phyloP scores from a whole-genome alignment of 2,888 invertebrate genomes.

The Andrena bicolor region DNA sequence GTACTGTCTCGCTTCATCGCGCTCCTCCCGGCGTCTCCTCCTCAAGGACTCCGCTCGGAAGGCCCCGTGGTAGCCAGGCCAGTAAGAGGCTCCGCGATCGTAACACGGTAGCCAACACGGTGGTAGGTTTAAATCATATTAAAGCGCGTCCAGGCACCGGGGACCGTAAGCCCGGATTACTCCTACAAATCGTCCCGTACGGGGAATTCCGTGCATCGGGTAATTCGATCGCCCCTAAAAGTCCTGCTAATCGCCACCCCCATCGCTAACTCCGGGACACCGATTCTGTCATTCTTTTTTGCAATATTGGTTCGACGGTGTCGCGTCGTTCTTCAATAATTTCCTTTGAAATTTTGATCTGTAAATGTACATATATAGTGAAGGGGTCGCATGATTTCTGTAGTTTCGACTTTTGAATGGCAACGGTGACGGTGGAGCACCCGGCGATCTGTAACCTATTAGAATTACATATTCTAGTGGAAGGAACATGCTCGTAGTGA shows the following conservation, averaged over 20 bases:
- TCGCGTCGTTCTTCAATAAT: neutral
- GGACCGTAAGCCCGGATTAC: slow-evolving; percentile 71
- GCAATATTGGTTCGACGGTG: too few relatives aligned
- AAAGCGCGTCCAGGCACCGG: slow-evolving; percentile 73
- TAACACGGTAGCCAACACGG: slow-evolving; percentile 78
- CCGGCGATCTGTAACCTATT: neutral
- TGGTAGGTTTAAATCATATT: slow-evolving; percentile 79
- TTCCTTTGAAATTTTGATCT: too few relatives aligned
- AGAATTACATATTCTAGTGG: neutral
- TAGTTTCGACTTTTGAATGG: too few relatives aligned
- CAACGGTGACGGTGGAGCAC: too few relatives aligned
- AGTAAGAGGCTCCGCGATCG: slow-evolving; percentile 63
- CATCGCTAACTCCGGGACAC: slow-evolving; percentile 4
- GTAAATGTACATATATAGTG: too few relatives aligned
- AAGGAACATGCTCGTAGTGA: neutral
- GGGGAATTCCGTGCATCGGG: slow-evolving; percentile 49
- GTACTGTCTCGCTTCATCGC: slow-evolving; percentile 47
- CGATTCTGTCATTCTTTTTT: neutral
- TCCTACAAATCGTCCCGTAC: slow-evolving; percentile 54
- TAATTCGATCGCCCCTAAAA: slow-evolving; percentile 63
- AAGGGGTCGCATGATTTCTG: too few relatives aligned
- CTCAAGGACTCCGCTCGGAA: slow-evolving; percentile 66
- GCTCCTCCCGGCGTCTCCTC: slow-evolving; percentile 37
- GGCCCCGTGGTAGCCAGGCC: slow-evolving; percentile 45
- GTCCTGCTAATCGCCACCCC: slow-evolving; percentile 42